These are phyloP conservation scores for Odocoileus hemionus DNA, from an alignment of 2,113 vertebrate genomes.

Conservation along the genomic window DNA sequence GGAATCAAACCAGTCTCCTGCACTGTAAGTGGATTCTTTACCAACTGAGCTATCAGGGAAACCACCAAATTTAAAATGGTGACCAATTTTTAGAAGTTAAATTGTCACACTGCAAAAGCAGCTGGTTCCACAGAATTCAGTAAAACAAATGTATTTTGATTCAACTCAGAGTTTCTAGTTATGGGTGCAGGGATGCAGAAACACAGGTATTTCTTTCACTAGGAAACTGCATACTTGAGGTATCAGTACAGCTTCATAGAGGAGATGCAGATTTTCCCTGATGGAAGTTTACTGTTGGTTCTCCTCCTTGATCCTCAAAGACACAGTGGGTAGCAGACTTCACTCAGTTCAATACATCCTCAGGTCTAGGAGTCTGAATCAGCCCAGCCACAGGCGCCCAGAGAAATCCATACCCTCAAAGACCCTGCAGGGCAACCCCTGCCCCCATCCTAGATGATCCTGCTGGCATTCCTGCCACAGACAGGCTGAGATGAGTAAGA, in stretches of 20 bases:
- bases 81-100: background rate
- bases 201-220: background rate
- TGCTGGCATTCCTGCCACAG: too few relatives aligned
- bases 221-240: background rate
- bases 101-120: background rate
- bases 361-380: background rate
- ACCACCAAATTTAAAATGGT: background rate
- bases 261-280: background rate
- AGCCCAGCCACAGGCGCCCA: background rate
- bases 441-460: accelerated
- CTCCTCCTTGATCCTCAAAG: background rate
- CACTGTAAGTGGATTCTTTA: background rate
- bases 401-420: background rate
- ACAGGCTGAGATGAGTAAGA: background rate
- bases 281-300: background rate
- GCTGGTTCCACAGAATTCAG: background rate
- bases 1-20: background rate
- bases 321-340: background rate
- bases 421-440: too few relatives aligned
- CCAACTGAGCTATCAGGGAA: background rate
- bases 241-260: background rate
- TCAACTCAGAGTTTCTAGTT: background rate
- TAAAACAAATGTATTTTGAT: background rate
- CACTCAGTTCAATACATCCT: background rate
- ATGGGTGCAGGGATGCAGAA: background rate